Evolutionary conservation across 2,113 vertebrate species (phyloP).

Genomic region (Rhizomys pruinosus): DNA sequence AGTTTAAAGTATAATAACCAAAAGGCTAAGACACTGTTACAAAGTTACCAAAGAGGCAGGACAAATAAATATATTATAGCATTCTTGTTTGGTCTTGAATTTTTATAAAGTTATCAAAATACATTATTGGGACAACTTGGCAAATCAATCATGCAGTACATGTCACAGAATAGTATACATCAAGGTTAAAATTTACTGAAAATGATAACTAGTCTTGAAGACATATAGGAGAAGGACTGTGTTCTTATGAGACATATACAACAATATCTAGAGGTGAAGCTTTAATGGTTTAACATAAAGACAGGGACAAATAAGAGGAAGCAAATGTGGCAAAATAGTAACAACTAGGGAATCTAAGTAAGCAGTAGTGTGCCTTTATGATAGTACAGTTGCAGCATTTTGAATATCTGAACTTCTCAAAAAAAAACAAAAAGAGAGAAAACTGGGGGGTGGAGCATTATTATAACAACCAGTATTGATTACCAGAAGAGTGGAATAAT

Average conservation of each 20-base stretch:
- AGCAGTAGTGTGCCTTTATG: neutral
- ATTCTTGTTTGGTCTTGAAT: conserved; percentile 8
- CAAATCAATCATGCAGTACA: neutral
- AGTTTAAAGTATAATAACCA: neutral
- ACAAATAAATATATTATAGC: neutral
- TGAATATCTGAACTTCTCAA: conserved; percentile 40
- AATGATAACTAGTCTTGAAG: neutral
- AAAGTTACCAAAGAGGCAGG: neutral
- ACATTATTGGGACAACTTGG: neutral
- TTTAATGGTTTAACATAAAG: conserved; percentile 22
- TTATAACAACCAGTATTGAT: neutral
- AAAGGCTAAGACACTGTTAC: neutral
- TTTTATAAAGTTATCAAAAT: neutral
- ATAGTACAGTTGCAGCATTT: conserved; percentile 10
- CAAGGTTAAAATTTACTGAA: conserved; percentile 35
- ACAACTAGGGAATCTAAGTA: neutral
- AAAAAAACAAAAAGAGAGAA: neutral
- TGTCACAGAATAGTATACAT: neutral
- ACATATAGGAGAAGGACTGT: neutral
- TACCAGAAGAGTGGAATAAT: neutral
- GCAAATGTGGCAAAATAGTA: neutral
- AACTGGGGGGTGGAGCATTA: neutral
- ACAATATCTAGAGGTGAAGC: neutral
- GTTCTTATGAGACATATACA: neutral
- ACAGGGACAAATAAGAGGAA: neutral